phyloP scores from a whole-genome alignment of 2,113 vertebrate species.

The Galemys pyrenaicus region DNA sequence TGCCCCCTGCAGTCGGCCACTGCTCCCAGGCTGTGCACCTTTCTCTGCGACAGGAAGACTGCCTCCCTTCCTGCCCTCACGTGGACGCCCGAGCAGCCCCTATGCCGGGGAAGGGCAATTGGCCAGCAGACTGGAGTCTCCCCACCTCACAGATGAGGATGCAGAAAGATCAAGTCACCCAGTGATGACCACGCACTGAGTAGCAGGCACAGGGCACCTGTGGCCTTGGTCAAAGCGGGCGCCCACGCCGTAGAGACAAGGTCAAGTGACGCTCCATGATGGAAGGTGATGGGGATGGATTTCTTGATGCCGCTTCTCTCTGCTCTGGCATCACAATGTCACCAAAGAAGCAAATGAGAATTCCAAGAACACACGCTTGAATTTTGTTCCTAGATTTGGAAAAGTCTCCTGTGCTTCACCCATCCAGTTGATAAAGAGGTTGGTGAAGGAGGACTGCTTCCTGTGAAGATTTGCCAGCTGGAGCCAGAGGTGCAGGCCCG shows the following conservation, averaged over 20 bases:
- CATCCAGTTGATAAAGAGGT: neutral
- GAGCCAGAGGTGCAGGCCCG: neutral
- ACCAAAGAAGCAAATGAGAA: neutral
- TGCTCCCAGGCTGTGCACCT: neutral
- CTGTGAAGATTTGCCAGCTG: neutral
- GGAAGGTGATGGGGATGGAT: neutral
- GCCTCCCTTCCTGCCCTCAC: accelerated
- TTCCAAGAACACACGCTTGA: neutral
- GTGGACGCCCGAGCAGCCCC: accelerated
- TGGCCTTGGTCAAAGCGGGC: accelerated
- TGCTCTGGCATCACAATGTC: neutral
- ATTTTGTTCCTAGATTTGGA: neutral
- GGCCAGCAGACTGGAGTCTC: neutral
- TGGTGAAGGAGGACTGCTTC: too few species aligned
- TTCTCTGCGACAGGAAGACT: neutral
- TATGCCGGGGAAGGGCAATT: neutral
- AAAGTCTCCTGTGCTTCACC: accelerated
- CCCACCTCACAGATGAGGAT: neutral
- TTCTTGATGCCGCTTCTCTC: neutral
- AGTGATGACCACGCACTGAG: neutral
- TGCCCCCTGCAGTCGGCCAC: accelerated
- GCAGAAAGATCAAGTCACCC: neutral
- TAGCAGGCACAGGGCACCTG: too few species aligned
- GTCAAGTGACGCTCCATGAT: neutral
- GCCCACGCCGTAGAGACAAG: accelerated